Evolutionary conservation across 1,140 invertebrate species (phyloP).

Genomic region (Drosophila arawakana): DNA sequence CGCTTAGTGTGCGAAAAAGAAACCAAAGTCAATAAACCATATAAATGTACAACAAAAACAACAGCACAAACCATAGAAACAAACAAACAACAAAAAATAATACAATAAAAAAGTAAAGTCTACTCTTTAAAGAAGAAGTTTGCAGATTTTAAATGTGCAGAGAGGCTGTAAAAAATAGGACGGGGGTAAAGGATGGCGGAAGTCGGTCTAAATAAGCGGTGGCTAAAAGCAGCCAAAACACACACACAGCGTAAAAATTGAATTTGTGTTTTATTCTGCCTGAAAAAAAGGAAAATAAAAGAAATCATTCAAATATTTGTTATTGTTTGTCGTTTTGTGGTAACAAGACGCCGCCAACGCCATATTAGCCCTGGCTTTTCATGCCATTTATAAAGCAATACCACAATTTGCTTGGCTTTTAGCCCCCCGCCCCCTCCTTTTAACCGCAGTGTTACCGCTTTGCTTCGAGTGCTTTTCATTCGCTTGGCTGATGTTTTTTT

Average conservation of each 20-base stretch:
- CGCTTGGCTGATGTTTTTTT: slow-evolving; percentile 5
- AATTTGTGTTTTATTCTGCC: slow-evolving; percentile 31
- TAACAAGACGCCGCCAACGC: slow-evolving; percentile 76
- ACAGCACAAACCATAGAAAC: slow-evolving; percentile 37
- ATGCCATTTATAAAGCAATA: slow-evolving; percentile 57
- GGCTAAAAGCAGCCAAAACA: slow-evolving; percentile 24
- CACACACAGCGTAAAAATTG: slow-evolving; percentile 35
- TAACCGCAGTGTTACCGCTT: not conserved
- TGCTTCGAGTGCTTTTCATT: slow-evolving; percentile 33
- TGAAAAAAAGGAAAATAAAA: slow-evolving; percentile 1
- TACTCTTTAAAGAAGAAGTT: slow-evolving; percentile 18
- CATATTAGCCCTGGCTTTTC: slow-evolving; percentile 72
- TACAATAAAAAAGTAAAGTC: slow-evolving; percentile 25
- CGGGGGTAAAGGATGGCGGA: not conserved
- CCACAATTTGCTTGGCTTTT: slow-evolving; percentile 66
- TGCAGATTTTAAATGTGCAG: slow-evolving; percentile 3
- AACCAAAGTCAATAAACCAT: slow-evolving; percentile 76
- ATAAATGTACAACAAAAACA: slow-evolving; percentile 57
- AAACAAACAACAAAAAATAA: slow-evolving; percentile 31
- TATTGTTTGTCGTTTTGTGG: slow-evolving; percentile 47
- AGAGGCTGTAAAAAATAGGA: not conserved
- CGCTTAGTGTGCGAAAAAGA: slow-evolving; percentile 70
- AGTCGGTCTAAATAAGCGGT: slow-evolving; percentile 16
- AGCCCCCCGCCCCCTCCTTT: slow-evolving; percentile 20
- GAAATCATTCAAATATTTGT: slow-evolving; percentile 70